Evolutionary conservation across 2,113 vertebrate species (phyloP), one percentile per base, ranked within the genome.

Genomic region (Nibea albiflora): DNA sequence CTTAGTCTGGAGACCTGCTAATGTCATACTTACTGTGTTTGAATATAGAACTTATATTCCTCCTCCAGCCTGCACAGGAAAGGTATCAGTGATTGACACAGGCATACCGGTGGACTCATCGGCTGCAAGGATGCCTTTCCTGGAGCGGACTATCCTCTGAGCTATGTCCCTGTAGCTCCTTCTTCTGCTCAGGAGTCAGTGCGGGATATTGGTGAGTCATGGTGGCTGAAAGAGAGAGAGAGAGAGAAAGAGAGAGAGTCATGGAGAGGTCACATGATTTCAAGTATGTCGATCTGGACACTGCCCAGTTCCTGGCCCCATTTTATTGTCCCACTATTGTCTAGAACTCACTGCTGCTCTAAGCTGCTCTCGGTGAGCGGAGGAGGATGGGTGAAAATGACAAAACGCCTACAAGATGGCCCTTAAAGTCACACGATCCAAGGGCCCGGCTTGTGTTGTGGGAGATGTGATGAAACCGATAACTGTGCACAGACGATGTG

Each of bases 201-300:
- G 97, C 96, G 4, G 97, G 97, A 83, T 97, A 97, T 31, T 97
- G 97, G 91, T 97, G 97, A 78, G 98, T 96, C 98, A 99, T 99
- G 93, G 85, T 94, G 85, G 78, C 93, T 94, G 85, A 79, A 76
- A 87, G 81, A 85, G 5, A 81, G 12, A 65, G n/a, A n/a, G n/a
- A n/a, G 28, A 68, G 46, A 68, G 44, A 57, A 26, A 85, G 26
- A 69, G 11, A 76, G 12, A 77, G 22, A 56, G 46, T 78, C 14
- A 76, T 35, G 12, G 35, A 44, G 56, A 57, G 47, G 78, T 74
- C 42, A 82, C 28, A 58, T 71, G 31, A 22, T 76, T 73, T 15
- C 65, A 4, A 1, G 20, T 57, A 17, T 50, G 49, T 52, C 5
- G 22, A 47, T 17, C 46, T 78, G 74, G 77, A 73, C 0, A 26